phyloP scores from a whole-genome alignment of 2,888 invertebrate genomes.

The Selenia dentaria region DNA sequence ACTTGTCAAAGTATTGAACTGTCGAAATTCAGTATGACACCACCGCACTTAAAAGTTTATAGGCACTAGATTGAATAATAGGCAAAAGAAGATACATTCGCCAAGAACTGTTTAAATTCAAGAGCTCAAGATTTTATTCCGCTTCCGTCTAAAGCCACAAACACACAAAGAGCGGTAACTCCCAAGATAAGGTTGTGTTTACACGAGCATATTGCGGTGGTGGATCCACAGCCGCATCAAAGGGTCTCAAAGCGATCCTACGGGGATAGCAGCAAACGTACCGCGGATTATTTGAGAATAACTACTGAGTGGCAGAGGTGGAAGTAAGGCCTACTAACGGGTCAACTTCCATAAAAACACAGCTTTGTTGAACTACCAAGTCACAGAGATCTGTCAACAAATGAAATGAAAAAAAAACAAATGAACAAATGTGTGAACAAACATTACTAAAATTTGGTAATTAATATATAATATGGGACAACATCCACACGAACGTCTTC shows the following conservation, averaged over 20 bases:
- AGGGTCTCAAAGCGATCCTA: slow-evolving; percentile 48
- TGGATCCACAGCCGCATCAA: slow-evolving; percentile 20
- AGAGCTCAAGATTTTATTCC: slow-evolving; percentile 6
- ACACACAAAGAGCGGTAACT: slow-evolving; percentile 42
- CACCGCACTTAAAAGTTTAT: too few relatives aligned
- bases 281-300: slow-evolving; percentile 34
- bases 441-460: too few relatives aligned
- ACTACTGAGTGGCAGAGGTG: slow-evolving; percentile 11
- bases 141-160: slow-evolving; percentile 22
- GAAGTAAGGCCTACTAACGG: neutral
- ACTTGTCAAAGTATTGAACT: too few relatives aligned
- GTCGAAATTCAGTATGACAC: too few relatives aligned
- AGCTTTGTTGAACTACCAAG: too few relatives aligned
- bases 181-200: slow-evolving; percentile 54
- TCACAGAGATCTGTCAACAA: too few relatives aligned
- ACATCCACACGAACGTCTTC: too few relatives aligned
- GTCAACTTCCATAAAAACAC: neutral
- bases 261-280: slow-evolving; percentile 44
- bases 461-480: too few relatives aligned
- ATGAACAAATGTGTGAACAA: too few relatives aligned
- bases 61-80: too few relatives aligned
- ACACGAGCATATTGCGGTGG: slow-evolving; percentile 61
- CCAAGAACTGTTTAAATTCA: neutral
- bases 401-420: too few relatives aligned
- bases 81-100: too few relatives aligned